phyloP scores from a whole-genome alignment of 2,113 vertebrate genomes.

The Boulengeromyrus knoepffleri region DNA sequence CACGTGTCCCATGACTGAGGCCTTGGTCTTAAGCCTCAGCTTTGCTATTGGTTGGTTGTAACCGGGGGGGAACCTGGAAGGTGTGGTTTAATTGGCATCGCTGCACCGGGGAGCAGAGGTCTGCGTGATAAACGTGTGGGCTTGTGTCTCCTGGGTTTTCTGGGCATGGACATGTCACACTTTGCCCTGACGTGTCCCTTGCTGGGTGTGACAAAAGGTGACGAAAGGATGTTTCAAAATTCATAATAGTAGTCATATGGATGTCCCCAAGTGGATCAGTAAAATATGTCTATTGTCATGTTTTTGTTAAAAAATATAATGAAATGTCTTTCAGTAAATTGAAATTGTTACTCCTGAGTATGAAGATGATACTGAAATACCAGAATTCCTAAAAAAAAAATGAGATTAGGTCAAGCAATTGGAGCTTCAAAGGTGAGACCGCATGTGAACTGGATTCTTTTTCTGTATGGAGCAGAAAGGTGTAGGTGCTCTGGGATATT shows the following conservation, averaged over 20 bases:
- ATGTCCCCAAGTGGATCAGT: background rate
- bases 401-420: background rate
- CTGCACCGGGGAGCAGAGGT: background rate
- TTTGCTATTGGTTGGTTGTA: background rate
- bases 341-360: background rate
- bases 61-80: background rate
- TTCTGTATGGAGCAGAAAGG: background rate
- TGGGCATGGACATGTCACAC: background rate
- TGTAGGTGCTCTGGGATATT: background rate
- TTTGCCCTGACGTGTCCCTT: background rate
- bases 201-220: background rate
- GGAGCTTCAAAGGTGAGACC: background rate
- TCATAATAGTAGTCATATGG: background rate
- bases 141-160: background rate
- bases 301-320: background rate
- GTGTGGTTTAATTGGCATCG: background rate
- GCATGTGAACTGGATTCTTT: background rate
- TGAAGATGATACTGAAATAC: background rate
- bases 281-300: background rate
- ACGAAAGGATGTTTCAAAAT: background rate
- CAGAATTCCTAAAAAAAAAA: background rate
- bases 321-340: background rate
- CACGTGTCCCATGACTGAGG: background rate
- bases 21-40: background rate
- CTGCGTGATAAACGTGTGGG: background rate